Conservation (phyloP, 2,113 vertebrate species). For the Antennarius striatus region DNA sequence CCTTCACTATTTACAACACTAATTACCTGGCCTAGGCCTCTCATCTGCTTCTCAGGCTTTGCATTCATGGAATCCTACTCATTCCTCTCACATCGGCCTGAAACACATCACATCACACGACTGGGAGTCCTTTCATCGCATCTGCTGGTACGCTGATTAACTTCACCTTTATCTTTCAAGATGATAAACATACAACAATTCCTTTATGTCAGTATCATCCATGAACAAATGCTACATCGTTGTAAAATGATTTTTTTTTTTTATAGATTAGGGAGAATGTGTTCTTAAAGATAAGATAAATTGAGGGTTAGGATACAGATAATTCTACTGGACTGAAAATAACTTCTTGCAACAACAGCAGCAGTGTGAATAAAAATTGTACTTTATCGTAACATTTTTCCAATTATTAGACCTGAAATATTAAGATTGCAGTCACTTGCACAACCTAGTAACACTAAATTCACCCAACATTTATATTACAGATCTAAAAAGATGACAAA, state of each 20-base stretch:
- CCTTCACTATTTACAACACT: conserved; percentile 37
- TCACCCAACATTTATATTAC: background rate
- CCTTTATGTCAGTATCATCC: background rate
- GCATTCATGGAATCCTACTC: conserved; percentile 45
- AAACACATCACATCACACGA: conserved; percentile 6
- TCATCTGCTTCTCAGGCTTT: conserved; percentile 25
- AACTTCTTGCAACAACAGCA: no score
- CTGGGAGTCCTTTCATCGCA: background rate
- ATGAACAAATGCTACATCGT: no score
- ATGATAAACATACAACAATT: no score
- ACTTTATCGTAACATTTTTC: no score
- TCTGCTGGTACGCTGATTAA: background rate
- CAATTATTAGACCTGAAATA: no score
- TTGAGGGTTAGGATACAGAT: no score
- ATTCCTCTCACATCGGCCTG: conserved; percentile 32
- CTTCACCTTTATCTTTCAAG: background rate
- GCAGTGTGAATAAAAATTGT: no score
- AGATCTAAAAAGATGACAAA: background rate
- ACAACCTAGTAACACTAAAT: background rate
- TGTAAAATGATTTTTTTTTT: no score
- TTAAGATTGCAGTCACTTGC: no score
- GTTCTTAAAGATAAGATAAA: no score
- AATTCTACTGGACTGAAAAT: no score
- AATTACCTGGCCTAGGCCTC: conserved; percentile 36
- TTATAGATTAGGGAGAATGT: no score